A percentile compares a stretch with the other conserved stretches of the same genome.
Conservation (phyloP, 2,888 invertebrate species). For the Mechanitis messenoides region DNA sequence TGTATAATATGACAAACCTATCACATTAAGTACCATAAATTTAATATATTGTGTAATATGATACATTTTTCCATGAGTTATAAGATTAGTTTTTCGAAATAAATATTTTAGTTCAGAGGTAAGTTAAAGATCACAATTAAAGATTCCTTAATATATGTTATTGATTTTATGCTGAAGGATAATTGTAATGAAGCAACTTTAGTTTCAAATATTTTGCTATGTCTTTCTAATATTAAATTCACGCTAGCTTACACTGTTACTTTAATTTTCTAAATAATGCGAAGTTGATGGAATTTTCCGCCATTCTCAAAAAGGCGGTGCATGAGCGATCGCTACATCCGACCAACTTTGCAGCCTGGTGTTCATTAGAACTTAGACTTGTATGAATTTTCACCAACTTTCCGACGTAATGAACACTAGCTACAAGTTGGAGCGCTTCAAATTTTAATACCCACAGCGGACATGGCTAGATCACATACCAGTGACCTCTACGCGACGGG, state of each 20-base stretch:
- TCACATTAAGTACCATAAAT: no score
- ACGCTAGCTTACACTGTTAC: slow-evolving; percentile 27
- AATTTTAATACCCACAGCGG: slow-evolving; percentile 68
- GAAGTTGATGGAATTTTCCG: slow-evolving; percentile 34
- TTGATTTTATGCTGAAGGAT: no score
- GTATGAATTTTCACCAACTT: slow-evolving; percentile 73
- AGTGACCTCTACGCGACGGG: no score
- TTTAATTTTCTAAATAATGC: slow-evolving; percentile 41
- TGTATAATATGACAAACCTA: not conserved
- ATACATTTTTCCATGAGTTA: no score
- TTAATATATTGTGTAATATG: no score
- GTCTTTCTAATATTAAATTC: no score
- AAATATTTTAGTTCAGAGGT: no score
- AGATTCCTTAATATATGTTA: no score
- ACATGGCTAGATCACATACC: slow-evolving; percentile 39
- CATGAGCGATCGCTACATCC: slow-evolving; percentile 48
- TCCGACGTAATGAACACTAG: slow-evolving; percentile 73
- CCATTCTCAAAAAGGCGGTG: slow-evolving; percentile 35
- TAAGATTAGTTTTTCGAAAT: no score
- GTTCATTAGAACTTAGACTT: slow-evolving; percentile 75
- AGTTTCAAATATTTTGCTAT: no score
- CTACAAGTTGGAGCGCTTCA: slow-evolving; percentile 71
- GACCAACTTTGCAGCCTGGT: slow-evolving; percentile 61
- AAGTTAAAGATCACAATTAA: no score
- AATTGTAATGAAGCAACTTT: no score